phyloP scores from a whole-genome alignment of 2,797 vertebrate genomes.

The Hybognathus amarus region DNA sequence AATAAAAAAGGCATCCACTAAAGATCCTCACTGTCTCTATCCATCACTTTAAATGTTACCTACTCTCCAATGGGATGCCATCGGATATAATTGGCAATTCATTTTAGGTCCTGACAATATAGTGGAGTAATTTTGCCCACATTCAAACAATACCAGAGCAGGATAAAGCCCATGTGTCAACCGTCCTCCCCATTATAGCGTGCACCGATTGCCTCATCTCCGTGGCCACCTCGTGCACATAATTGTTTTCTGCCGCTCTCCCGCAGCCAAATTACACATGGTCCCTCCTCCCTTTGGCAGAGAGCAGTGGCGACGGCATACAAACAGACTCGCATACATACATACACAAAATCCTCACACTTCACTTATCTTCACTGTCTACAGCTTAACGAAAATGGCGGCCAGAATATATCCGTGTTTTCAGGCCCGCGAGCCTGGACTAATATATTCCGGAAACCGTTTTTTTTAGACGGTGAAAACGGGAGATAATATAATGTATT shows the following conservation, averaged over 20 bases:
- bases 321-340: slow-evolving; percentile 63
- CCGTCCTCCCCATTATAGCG: slow-evolving; percentile 84
- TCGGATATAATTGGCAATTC: slow-evolving; percentile 84
- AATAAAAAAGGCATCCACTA: slow-evolving; percentile 64
- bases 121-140: slow-evolving; percentile 80
- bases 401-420: slow-evolving; percentile 67
- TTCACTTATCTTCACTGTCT: slow-evolving; percentile 80
- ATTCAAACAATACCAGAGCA: slow-evolving; percentile 79
- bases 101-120: slow-evolving; percentile 80
- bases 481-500: not conserved
- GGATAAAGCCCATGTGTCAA: slow-evolving; percentile 81
- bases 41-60: slow-evolving; percentile 78
- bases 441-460: not conserved
- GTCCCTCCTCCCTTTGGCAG: slow-evolving; percentile 52
- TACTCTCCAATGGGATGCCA: slow-evolving; percentile 74
- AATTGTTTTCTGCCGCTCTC: slow-evolving; percentile 84
- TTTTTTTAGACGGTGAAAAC: slow-evolving; percentile 9
- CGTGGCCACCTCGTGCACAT: slow-evolving; percentile 74
- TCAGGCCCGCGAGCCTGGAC: not conserved
- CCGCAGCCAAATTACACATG: slow-evolving; percentile 80
- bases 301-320: slow-evolving; percentile 44
- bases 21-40: slow-evolving; percentile 76
- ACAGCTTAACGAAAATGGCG: slow-evolving; percentile 73
- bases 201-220: slow-evolving; percentile 81
- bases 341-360: slow-evolving; percentile 4